Evolutionary conservation across 2,797 vertebrate species (phyloP).

Genomic region (Sebastes variabilis): DNA sequence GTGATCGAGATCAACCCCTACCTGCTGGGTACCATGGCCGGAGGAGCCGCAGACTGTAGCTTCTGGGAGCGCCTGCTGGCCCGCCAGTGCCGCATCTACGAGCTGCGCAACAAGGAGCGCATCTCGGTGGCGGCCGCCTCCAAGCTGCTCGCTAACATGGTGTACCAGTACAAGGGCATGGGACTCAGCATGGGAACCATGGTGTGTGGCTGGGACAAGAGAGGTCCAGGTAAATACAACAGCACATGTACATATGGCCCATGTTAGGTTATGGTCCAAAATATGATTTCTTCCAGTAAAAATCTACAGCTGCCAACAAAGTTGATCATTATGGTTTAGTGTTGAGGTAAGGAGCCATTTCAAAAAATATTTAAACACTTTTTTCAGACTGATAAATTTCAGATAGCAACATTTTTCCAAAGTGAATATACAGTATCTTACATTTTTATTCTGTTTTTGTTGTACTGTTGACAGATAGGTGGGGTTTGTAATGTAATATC

Average conservation of each 20-base stretch:
- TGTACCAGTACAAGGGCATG: conserved; percentile 96
- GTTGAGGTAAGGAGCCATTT: background rate
- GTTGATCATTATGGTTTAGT: background rate
- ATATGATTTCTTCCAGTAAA: background rate
- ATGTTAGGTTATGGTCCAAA: background rate
- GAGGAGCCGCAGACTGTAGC: conserved; percentile 91
- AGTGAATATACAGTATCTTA: background rate
- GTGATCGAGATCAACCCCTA: conserved; percentile 95
- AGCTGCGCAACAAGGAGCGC: conserved; percentile 93
- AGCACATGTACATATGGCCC: background rate
- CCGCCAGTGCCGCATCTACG: conserved; percentile 92
- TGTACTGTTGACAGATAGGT: background rate
- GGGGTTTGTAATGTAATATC: background rate
- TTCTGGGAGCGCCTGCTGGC: conserved; percentile 94
- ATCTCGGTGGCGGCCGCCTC: conserved; percentile 93
- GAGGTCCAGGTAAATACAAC: conserved; percentile 86
- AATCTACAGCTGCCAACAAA: background rate
- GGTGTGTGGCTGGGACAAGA: conserved; percentile 96
- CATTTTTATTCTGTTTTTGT: background rate
- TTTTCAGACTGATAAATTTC: background rate
- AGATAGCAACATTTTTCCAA: background rate
- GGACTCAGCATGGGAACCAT: conserved; percentile 96
- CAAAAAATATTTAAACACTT: background rate
- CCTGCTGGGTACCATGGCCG: conserved; percentile 93
- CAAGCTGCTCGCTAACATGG: conserved; percentile 95